Conservation (phyloP, 2,797 vertebrate species). For the Crocidura indochinensis region DNA sequence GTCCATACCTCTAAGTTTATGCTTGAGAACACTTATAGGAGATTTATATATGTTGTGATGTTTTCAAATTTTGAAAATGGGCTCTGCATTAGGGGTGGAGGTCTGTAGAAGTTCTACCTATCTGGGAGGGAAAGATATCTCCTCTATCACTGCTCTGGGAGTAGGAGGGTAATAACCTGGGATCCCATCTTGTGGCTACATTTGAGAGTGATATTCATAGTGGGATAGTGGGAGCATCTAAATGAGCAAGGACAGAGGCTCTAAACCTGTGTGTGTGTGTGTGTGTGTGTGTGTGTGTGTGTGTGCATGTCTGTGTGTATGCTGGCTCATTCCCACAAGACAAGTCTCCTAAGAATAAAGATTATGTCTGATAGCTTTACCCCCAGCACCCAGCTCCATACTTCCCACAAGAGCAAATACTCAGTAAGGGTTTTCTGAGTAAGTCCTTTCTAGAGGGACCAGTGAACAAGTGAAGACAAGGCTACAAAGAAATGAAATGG, state of each 20-base stretch:
- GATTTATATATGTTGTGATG: not conserved
- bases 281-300: not conserved
- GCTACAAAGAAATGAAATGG: not conserved
- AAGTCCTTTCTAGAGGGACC: not conserved
- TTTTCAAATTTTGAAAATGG: constrained; percentile 8
- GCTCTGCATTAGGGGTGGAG: not conserved
- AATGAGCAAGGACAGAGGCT: not conserved
- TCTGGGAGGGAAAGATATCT: not conserved
- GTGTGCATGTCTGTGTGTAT: not conserved
- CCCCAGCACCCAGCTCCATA: not conserved
- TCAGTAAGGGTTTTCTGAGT: constrained; percentile 17
- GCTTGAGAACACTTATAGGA: constrained; percentile 25
- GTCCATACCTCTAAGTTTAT: not conserved
- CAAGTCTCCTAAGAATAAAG: not conserved
- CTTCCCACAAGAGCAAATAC: not conserved
- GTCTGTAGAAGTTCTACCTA: not conserved
- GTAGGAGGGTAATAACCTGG: rapidly evolving
- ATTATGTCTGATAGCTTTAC: not conserved
- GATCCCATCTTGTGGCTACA: not conserved
- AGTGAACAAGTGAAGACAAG: constrained; percentile 18
- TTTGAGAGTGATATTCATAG: not conserved
- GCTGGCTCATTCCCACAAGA: not conserved
- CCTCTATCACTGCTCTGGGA: not conserved
- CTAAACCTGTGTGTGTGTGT: not conserved
- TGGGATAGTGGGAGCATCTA: not conserved